phyloP scores from a whole-genome alignment of 1,140 invertebrate genomes.

The Homalodisca vitripennis region DNA sequence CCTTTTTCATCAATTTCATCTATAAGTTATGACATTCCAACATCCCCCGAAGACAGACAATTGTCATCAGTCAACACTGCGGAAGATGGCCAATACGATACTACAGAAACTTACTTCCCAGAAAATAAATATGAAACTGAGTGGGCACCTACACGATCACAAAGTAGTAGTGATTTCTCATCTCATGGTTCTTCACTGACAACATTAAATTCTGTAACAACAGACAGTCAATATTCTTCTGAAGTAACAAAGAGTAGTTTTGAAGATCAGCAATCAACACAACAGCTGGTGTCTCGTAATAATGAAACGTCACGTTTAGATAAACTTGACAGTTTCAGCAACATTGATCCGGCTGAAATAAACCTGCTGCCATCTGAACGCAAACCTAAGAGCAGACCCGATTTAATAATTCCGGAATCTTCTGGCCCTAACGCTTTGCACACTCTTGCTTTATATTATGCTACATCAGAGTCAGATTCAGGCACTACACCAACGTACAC shows the following conservation, averaged over 20 bases:
- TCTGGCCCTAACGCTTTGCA: constrained; percentile 72
- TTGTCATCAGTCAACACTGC: too few relatives aligned
- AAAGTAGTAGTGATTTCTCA: not conserved
- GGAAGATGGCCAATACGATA: too few relatives aligned
- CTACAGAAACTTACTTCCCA: not conserved
- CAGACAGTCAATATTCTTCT: not conserved
- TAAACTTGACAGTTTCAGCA: constrained; percentile 21
- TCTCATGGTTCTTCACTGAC: not conserved
- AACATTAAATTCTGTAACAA: not conserved
- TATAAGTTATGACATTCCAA: too few relatives aligned
- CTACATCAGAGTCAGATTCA: constrained; percentile 51
- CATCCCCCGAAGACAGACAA: too few relatives aligned
- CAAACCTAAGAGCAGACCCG: not conserved
- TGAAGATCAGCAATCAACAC: not conserved
- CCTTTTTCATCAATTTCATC: too few relatives aligned
- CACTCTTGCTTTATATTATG: constrained; percentile 74
- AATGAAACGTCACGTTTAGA: not conserved
- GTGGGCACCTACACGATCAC: not conserved
- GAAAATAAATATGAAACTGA: not conserved
- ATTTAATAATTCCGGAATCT: constrained; percentile 46
- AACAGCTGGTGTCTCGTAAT: not conserved
- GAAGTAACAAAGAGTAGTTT: not conserved
- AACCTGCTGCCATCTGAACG: not conserved
- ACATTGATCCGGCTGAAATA: constrained; percentile 15
- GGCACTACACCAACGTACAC: constrained; percentile 17